Percentiles rank a stretch among this genome's conserved stretches.
Conservation (phyloP, 2,888 invertebrate genomes). For the Ischnura elegans region DNA sequence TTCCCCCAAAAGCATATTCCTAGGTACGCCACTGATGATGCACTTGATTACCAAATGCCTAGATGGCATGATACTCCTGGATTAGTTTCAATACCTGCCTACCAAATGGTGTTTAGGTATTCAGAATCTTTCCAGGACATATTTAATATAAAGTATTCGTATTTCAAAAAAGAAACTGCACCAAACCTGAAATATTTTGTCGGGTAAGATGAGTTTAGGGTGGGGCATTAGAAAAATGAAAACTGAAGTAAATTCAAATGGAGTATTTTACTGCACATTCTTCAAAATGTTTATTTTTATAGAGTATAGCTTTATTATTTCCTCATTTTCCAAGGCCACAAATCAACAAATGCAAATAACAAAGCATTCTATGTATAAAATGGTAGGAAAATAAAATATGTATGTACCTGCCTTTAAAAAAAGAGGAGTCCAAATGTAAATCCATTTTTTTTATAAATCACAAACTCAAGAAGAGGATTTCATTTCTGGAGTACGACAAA, state of each 20-base stretch:
- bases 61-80: too few species aligned
- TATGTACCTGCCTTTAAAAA: slow-evolving; percentile 10
- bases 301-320: slow-evolving; percentile 20
- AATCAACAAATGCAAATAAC: not conserved
- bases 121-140: too few species aligned
- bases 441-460: not conserved
- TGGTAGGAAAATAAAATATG: not conserved
- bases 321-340: slow-evolving; percentile 31
- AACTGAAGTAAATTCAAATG: not conserved
- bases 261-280: not conserved
- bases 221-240: not conserved
- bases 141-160: too few species aligned
- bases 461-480: not conserved
- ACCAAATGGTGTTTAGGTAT: too few species aligned
- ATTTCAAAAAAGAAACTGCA: too few species aligned
- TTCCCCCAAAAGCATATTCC: too few species aligned
- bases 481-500: not conserved
- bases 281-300: not conserved
- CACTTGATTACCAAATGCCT: too few species aligned
- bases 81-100: too few species aligned
- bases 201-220: not conserved
- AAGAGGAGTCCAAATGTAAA: slow-evolving; percentile 10
- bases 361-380: slow-evolving; percentile 8
- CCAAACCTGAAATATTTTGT: too few species aligned
- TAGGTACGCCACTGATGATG: too few species aligned